Percentiles rank a stretch among this genome's conserved stretches.
Evolutionary conservation across 1,140 invertebrate species (phyloP).

Genomic region (Drosophila ananassae): DNA sequence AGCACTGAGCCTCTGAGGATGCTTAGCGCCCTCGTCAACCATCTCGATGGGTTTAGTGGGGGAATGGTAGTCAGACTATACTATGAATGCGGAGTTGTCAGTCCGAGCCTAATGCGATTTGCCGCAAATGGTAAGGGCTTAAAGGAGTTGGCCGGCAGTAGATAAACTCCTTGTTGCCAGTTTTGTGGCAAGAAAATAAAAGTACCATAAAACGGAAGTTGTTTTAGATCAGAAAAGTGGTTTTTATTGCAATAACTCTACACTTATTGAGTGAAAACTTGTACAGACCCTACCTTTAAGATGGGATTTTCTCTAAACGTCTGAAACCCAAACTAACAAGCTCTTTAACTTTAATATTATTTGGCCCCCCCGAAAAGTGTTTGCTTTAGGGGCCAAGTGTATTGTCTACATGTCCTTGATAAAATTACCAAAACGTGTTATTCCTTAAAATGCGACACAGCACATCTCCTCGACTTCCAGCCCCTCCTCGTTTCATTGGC

Average conservation of each 20-base stretch:
- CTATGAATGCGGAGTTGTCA: conserved; percentile 3
- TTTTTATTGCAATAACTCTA: conserved; percentile 18
- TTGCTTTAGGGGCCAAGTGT: conserved; percentile 12
- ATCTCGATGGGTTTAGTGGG: conserved; percentile 28
- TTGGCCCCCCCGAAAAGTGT: conserved; percentile 11
- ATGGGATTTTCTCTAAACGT: neutral
- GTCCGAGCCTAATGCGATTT: conserved; percentile 44
- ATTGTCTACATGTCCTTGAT: conserved; percentile 62
- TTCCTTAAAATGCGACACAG: conserved; percentile 55
- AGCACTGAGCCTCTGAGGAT: conserved; percentile 26
- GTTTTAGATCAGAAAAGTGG: conserved; percentile 19
- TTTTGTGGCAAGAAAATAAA: conserved; percentile 11
- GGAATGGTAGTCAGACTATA: neutral
- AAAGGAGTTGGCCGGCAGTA: conserved; percentile 12
- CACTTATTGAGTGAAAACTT: neutral
- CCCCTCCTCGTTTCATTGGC: conserved; percentile 47
- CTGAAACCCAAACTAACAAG: neutral
- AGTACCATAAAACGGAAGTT: conserved; percentile 21
- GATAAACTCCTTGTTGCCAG: conserved; percentile 15
- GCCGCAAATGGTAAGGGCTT: conserved; percentile 35
- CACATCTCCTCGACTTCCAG: conserved; percentile 28
- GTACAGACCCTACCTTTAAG: conserved; percentile 1
- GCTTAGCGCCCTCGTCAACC: conserved; percentile 45
- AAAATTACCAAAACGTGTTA: conserved; percentile 72
- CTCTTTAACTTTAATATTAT: conserved; percentile 28